These are phyloP conservation scores for Suricata suricatta DNA, from an alignment of 2,113 vertebrate species.

Conservation along the genomic window DNA sequence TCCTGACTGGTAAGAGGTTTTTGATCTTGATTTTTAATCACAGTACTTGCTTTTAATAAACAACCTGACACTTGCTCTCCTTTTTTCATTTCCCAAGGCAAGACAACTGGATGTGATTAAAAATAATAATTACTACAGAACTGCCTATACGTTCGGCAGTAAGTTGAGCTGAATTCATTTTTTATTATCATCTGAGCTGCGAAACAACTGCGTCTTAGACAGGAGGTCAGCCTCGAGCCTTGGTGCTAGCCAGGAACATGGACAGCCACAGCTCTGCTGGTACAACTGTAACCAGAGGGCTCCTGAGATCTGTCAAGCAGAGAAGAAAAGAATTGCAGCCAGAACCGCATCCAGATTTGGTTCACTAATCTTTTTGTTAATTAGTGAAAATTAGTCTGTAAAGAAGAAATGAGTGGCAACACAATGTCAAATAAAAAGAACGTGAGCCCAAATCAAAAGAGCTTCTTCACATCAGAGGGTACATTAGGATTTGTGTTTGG, in stretches of 20 bases:
- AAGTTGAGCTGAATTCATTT: neutral
- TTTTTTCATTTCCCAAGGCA: slow-evolving; percentile 37
- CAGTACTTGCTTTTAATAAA: neutral
- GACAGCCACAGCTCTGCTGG: neutral
- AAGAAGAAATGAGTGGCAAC: neutral
- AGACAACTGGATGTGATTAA: neutral
- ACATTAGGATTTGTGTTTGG: neutral
- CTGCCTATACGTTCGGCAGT: neutral
- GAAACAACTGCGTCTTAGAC: neutral
- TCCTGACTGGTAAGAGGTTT: neutral
- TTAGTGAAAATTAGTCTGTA: neutral
- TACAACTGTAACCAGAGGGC: neutral
- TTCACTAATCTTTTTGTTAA: neutral
- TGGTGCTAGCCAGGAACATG: fast-evolving
- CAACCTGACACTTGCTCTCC: neutral
- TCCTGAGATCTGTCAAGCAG: neutral
- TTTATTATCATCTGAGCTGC: neutral
- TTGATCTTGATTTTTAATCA: slow-evolving; percentile 55
- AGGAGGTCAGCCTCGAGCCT: neutral
- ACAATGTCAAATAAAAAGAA: neutral
- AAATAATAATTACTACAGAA: slow-evolving; percentile 17
- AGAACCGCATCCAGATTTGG: neutral
- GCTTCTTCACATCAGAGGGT: fast-evolving
- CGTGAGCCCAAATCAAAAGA: neutral
- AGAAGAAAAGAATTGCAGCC: neutral